Evolutionary conservation across 2,113 vertebrate genomes (phyloP).

Genomic region (Sterrhoptilus dennistouni): DNA sequence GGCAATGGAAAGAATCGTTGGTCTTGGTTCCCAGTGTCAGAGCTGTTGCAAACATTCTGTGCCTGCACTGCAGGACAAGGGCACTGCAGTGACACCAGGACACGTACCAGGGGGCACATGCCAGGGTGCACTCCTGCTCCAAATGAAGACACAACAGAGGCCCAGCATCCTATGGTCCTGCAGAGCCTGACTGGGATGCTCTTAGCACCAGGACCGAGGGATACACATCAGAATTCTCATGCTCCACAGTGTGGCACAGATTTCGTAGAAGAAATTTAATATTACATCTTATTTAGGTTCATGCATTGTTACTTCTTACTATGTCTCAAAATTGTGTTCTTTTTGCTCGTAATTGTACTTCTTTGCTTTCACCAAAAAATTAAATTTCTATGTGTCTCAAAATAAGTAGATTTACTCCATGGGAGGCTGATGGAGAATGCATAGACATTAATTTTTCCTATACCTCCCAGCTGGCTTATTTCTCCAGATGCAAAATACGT

Average conservation of each 20-base stretch:
- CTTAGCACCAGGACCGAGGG: fast-evolving
- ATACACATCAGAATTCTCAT: neutral
- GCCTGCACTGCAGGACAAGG: neutral
- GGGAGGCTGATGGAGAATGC: neutral
- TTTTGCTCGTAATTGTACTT: neutral
- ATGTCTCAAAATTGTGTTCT: neutral
- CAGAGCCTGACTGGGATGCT: neutral
- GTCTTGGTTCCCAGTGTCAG: neutral
- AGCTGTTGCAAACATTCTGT: neutral
- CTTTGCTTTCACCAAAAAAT: neutral
- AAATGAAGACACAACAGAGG: neutral
- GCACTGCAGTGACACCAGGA: neutral
- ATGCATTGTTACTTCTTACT: neutral
- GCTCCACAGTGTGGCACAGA: neutral
- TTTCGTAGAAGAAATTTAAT: neutral
- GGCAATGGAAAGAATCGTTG: neutral
- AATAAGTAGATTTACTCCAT: neutral
- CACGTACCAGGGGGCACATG: neutral
- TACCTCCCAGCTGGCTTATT: neutral
- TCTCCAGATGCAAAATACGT: neutral
- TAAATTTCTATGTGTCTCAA: neutral
- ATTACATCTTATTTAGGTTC: neutral
- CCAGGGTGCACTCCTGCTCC: neutral
- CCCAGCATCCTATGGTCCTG: fast-evolving
- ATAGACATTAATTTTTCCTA: neutral